Conservation (phyloP, 2,888 invertebrate species). For the Acrobasis consociella region DNA sequence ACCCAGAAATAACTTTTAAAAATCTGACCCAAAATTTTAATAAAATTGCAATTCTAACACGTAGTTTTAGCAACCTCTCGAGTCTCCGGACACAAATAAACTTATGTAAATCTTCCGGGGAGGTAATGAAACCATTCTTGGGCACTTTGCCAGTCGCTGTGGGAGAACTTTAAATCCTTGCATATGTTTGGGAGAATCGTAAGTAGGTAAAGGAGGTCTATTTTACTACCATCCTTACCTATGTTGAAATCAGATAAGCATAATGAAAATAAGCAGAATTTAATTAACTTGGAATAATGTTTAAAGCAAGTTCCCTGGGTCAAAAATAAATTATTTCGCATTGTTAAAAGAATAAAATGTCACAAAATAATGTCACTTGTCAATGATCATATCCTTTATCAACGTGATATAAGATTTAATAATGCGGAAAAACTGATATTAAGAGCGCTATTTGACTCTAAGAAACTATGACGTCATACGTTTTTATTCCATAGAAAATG, state of each 20-base stretch:
- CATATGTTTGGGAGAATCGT: conserved; percentile 12
- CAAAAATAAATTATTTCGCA: too few species aligned
- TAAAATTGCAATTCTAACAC: conserved; percentile 2
- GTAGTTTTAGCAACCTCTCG: conserved; percentile 1
- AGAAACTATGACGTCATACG: too few species aligned
- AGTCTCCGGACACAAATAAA: conserved; percentile 18
- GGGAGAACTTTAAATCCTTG: conserved; percentile 18
- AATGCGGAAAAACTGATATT: too few species aligned
- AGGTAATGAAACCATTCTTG: conserved; percentile 23
- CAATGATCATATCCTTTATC: too few species aligned
- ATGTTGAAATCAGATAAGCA: not conserved
- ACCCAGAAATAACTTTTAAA: not conserved
- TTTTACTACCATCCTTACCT: not conserved
- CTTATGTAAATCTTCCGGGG: conserved; percentile 22
- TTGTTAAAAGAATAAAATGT: too few species aligned
- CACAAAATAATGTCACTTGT: too few species aligned
- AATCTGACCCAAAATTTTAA: not conserved
- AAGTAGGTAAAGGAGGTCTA: not conserved
- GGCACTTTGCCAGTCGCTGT: conserved; percentile 18
- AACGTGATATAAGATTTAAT: too few species aligned
- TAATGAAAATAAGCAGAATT: too few species aligned
- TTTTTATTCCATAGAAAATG: too few species aligned
- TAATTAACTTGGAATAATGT: too few species aligned
- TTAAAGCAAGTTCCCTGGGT: too few species aligned
- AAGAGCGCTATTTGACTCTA: too few species aligned